phyloP scores from a whole-genome alignment of 2,888 invertebrate genomes.

The Meloe dianella region DNA sequence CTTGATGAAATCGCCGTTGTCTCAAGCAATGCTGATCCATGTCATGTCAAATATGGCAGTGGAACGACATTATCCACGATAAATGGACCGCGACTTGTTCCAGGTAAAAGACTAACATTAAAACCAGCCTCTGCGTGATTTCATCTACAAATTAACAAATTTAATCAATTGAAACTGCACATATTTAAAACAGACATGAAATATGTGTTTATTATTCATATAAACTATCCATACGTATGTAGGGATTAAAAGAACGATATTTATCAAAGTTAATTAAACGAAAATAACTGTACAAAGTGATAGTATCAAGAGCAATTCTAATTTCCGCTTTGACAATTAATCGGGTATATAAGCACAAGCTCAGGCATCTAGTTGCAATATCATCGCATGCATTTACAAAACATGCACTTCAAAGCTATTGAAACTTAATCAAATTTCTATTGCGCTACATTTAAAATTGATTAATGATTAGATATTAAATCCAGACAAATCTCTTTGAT shows the following conservation, averaged over 20 bases:
- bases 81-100: conserved; percentile 68
- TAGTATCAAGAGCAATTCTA: background rate
- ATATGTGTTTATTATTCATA: background rate
- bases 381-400: background rate
- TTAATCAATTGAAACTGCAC: too few species aligned
- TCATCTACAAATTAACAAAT: too few species aligned
- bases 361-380: background rate
- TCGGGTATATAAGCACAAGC: background rate
- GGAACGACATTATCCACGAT: conserved; percentile 61
- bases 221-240: background rate
- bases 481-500: too few species aligned
- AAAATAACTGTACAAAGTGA: background rate
- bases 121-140: too few species aligned
- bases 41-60: conserved; percentile 65
- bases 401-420: background rate
- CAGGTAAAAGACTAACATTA: conserved; percentile 55
- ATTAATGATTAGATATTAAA: too few species aligned
- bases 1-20: conserved; percentile 74
- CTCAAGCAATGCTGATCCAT: conserved; percentile 64
- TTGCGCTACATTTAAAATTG: too few species aligned
- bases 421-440: background rate
- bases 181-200: too few species aligned
- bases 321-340: conserved; percentile 4
- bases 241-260: background rate
- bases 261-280: background rate